Conservation (phyloP, 2,888 invertebrate genomes). For the Hofmannophila pseudospretella region DNA sequence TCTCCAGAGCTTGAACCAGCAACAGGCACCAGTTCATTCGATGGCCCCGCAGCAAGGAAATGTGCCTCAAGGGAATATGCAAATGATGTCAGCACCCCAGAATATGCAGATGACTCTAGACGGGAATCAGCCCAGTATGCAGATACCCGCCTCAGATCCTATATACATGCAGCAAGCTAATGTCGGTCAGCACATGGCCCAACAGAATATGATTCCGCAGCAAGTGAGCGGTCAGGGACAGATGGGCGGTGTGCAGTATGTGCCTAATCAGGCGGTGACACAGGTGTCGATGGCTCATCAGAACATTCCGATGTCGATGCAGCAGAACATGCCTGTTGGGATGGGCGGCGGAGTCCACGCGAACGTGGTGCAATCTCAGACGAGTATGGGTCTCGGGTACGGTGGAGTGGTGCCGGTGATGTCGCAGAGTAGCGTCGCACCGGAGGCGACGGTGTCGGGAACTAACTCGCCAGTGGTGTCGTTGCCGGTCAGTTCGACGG, state of each 20-base stretch:
- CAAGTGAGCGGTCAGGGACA: constrained; percentile 66
- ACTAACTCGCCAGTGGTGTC: constrained; percentile 74
- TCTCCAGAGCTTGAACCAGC: constrained; percentile 73
- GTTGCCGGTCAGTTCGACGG: constrained; percentile 64
- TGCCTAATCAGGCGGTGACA: constrained; percentile 55
- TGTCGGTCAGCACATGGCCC: constrained; percentile 65
- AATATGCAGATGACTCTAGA: constrained; percentile 77
- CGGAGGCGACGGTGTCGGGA: constrained; percentile 66
- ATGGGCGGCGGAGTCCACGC: constrained; percentile 67
- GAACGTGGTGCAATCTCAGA: constrained; percentile 71
- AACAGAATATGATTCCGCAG: constrained; percentile 67
- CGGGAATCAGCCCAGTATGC: constrained; percentile 75
- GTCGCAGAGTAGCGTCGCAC: constrained; percentile 72
- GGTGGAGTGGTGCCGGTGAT: constrained; percentile 69
- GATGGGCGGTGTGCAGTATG: constrained; percentile 64
- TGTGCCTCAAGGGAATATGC: constrained; percentile 78
- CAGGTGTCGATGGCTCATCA: constrained; percentile 68
- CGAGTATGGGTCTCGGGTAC: constrained; percentile 65
- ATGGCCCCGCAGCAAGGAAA: constrained; percentile 74
- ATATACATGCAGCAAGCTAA: constrained; percentile 69
- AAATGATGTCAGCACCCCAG: constrained; percentile 75
- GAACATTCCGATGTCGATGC: constrained; percentile 75
- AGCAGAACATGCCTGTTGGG: constrained; percentile 64
- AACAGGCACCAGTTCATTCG: constrained; percentile 60
- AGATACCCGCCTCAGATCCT: constrained; percentile 73